Evolutionary conservation across 2,888 invertebrate species (phyloP), one percentile per base, ranked within the genome.

Genomic region (Carcina quercana): DNA sequence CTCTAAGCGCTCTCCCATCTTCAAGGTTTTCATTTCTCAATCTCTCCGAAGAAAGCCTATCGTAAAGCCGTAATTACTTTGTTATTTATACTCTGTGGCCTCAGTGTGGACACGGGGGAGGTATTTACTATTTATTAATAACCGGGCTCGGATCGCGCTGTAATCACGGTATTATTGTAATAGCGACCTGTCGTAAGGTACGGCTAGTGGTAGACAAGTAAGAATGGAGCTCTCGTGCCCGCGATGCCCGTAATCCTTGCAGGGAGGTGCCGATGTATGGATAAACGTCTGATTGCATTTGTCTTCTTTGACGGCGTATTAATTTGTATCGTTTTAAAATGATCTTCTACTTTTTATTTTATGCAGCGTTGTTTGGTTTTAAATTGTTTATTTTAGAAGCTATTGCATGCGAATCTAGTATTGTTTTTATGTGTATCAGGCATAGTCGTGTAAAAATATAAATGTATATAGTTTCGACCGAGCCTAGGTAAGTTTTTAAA

Each of bases 41-140:
- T 69, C 59, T 52, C 51, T 47, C 35, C 46, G 53, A 62, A 60
- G 70, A 69, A 68, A 68, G 63, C 56, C 59, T 64, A 65, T 64
- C 57, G 49, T 47, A 53, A 63, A 59, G 47, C 59, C 37, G 61
- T 69, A 69, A 78, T 76, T 75, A 73, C 63, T 59, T 49, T 56
- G 53, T 78, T 75, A 78, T 78, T 76, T 75, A 79, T 67, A 58
- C 48, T 49, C 56, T 42, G 51, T 51, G 59, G 57, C 59, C 55
- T 53, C 45, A 47, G 54, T 58, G 66, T 57, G 57, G 73, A 75
- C 74, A 68, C 58, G 62, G 65, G 59, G 64, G 59, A 59, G 60
- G 60, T 48, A 55, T 59, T 60, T 54, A 55, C 57, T 63, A 67
- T 74, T 73, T 74, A 74, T 72, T 75, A 76, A 79, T 78, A 72